Conservation (phyloP, 2,888 invertebrate species). For the Melinopterus prodromus region DNA sequence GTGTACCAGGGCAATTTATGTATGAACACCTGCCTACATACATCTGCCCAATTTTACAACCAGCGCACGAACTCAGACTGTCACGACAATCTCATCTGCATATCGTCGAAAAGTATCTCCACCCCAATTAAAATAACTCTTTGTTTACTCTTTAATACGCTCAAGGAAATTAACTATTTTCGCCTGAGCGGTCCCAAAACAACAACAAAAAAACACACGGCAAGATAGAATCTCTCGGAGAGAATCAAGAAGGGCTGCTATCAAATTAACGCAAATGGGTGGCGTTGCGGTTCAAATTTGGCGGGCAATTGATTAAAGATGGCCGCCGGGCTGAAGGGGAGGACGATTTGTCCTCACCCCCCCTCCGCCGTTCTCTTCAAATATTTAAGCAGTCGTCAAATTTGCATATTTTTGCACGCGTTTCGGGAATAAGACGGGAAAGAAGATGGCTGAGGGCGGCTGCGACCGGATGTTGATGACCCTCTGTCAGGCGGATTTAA, state of each 20-base stretch:
- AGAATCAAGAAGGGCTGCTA: background rate
- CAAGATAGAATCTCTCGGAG: background rate
- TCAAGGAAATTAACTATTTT: background rate
- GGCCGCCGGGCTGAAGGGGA: background rate
- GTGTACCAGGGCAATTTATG: background rate
- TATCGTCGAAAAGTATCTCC: background rate
- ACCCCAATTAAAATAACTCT: background rate
- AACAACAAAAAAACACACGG: too few species aligned
- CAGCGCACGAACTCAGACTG: too few species aligned
- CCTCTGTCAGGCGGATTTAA: constrained; percentile 17
- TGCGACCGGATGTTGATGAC: constrained; percentile 19
- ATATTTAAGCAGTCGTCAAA: constrained; percentile 23
- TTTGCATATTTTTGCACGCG: constrained; percentile 20
- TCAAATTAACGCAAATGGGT: background rate
- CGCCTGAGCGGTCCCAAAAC: background rate
- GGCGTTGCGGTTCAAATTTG: background rate
- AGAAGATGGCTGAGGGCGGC: background rate
- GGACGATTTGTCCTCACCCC: background rate
- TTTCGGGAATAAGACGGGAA: background rate
- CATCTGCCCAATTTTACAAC: background rate
- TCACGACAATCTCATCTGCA: background rate
- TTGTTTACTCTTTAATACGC: background rate
- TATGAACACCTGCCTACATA: background rate
- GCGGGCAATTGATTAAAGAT: background rate
- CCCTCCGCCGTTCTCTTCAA: background rate